These are phyloP conservation scores for Apodemia hepburni DNA, from an alignment of 2,888 invertebrate genomes.

Conservation along the genomic window DNA sequence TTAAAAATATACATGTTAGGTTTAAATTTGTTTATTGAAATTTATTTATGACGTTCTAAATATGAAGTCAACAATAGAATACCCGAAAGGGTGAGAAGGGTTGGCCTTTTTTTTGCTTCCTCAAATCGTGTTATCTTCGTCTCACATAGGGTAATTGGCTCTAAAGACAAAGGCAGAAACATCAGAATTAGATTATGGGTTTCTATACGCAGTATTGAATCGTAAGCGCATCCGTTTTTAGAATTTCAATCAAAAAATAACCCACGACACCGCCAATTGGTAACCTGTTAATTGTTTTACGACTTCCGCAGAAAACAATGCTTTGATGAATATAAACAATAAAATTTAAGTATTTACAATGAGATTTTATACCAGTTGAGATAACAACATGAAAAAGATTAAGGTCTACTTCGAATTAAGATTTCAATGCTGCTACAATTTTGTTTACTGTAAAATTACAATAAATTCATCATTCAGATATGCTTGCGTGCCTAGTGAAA, in stretches of 20 bases:
- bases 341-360: neutral
- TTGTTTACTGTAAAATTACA: too few relatives aligned
- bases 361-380: neutral
- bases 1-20: conserved; percentile 33
- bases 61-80: conserved; percentile 62
- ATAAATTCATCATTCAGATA: too few relatives aligned
- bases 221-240: conserved; percentile 75
- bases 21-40: conserved; percentile 6
- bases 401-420: neutral
- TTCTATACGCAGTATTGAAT: conserved; percentile 74
- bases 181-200: conserved; percentile 48
- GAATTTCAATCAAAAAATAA: conserved; percentile 68
- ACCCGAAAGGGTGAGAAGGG: conserved; percentile 74
- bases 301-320: conserved; percentile 63
- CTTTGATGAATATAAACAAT: conserved; percentile 12
- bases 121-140: conserved; percentile 40
- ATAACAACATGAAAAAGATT: neutral
- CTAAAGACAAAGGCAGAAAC: conserved; percentile 32
- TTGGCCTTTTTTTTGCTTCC: conserved; percentile 77
- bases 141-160: conserved; percentile 35
- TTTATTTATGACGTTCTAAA: conserved; percentile 47
- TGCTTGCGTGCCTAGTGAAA: too few relatives aligned
- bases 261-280: conserved; percentile 51
- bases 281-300: conserved; percentile 63
- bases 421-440: too few relatives aligned